Evolutionary conservation across 2,888 invertebrate genomes (phyloP).

Genomic region (Drosophila tanythrix): DNA sequence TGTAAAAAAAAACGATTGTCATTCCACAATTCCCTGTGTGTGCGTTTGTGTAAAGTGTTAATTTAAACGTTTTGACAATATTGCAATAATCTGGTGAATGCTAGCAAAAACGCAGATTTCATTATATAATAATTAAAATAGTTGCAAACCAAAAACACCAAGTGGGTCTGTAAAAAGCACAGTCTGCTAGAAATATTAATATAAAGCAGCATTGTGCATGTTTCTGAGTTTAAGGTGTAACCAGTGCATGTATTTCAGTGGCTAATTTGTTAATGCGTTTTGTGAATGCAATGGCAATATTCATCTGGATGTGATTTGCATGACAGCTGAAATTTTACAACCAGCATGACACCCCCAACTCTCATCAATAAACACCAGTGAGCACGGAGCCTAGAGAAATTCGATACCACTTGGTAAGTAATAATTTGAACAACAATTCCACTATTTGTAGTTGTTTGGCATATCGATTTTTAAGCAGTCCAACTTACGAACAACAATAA

Average conservation of each 20-base stretch:
- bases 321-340: constrained; percentile 46
- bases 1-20: constrained; percentile 35
- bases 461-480: constrained; percentile 79
- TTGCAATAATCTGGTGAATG: constrained; percentile 54
- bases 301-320: constrained; percentile 69
- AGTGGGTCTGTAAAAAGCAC: constrained; percentile 9
- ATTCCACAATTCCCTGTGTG: constrained; percentile 15
- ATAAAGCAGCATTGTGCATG: constrained; percentile 13
- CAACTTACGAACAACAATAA: constrained; percentile 42
- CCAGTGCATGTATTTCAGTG: constrained; percentile 4
- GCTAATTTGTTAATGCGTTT: constrained; percentile 38
- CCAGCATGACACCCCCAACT: constrained; percentile 9
- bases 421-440: constrained; percentile 15
- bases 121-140: constrained; percentile 68
- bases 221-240: not conserved
- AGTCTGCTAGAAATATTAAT: constrained; percentile 27
- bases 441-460: constrained; percentile 28
- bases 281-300: constrained; percentile 53
- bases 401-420: constrained; percentile 51
- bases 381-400: constrained; percentile 38
- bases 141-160: constrained; percentile 7
- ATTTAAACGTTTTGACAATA: constrained; percentile 59
- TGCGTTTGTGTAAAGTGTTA: constrained; percentile 42
- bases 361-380: not conserved
- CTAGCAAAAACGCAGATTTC: constrained; percentile 40